These are phyloP conservation scores for Cydia splendana DNA, from an alignment of 1,140 invertebrate genomes.

Conservation along the genomic window DNA sequence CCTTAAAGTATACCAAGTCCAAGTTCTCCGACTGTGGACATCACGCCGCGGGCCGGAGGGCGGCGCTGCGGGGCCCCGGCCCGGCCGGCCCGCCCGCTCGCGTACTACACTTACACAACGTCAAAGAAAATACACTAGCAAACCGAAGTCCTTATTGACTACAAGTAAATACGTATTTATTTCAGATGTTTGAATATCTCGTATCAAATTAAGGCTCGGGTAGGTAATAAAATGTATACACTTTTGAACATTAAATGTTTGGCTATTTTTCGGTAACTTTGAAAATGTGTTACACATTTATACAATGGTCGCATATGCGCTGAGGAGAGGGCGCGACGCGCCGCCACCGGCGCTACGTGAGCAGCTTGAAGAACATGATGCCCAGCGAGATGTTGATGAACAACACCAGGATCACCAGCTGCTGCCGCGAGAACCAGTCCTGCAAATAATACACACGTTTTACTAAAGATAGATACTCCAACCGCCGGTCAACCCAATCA, in stretches of 20 bases:
- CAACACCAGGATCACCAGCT: slow-evolving; percentile 96
- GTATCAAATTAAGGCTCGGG: slow-evolving; percentile 51
- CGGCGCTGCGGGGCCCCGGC: neutral
- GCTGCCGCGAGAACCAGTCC: slow-evolving; percentile 99
- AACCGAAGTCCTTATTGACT: slow-evolving; percentile 65
- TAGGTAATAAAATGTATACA: slow-evolving; percentile 43
- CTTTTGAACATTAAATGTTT: slow-evolving; percentile 56
- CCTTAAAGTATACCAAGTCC: slow-evolving; percentile 52
- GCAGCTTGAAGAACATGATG: slow-evolving; percentile 97
- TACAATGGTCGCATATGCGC: slow-evolving; percentile 47
- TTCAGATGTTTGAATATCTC: slow-evolving; percentile 47
- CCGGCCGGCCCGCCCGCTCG: slow-evolving; percentile 25
- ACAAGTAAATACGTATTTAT: slow-evolving; percentile 54
- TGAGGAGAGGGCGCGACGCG: slow-evolving; percentile 58
- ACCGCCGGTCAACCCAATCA: no score
- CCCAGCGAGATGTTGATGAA: slow-evolving; percentile 98
- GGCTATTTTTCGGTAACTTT: slow-evolving; percentile 48
- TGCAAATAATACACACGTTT: slow-evolving; percentile 66
- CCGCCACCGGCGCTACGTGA: slow-evolving; percentile 87
- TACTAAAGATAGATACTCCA: slow-evolving; percentile 34
- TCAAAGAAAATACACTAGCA: slow-evolving; percentile 70
- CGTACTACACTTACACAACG: slow-evolving; percentile 68
- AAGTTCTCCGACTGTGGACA: slow-evolving; percentile 58
- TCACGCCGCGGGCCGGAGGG: slow-evolving; percentile 1
- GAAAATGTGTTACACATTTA: slow-evolving; percentile 54